Evolutionary conservation across 2,797 vertebrate genomes (phyloP).

Genomic region (Enteromius anoplus): DNA sequence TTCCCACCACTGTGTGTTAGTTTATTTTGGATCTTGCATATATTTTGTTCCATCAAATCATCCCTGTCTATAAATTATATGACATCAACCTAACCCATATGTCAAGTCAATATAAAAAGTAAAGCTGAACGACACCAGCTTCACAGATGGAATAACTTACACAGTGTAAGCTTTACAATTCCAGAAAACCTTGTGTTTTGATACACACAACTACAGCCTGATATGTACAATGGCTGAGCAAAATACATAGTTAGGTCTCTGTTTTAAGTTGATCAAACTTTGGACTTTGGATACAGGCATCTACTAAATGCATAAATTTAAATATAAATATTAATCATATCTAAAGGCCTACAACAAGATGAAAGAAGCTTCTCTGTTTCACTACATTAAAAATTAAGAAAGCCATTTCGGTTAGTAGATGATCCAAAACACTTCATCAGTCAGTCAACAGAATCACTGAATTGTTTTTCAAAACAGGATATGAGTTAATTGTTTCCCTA

Average conservation of each 20-base stretch:
- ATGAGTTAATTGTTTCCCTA: not conserved
- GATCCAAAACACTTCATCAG: slow-evolving; percentile 21
- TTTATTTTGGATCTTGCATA: not conserved
- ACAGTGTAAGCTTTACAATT: not conserved
- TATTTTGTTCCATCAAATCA: not conserved
- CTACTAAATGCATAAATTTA: not conserved
- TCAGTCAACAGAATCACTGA: not conserved
- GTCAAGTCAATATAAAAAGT: not conserved
- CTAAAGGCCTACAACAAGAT: not conserved
- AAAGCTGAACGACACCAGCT: not conserved
- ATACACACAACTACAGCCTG: not conserved
- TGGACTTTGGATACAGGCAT: not conserved
- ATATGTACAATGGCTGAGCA: not conserved
- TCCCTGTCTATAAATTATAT: not conserved
- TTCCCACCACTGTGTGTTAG: not conserved
- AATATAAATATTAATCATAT: slow-evolving; percentile 2
- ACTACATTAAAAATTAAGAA: not conserved
- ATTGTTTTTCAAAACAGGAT: slow-evolving; percentile 21
- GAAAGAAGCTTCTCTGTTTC: not conserved
- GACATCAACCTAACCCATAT: slow-evolving; percentile 9
- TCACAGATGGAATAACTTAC: not conserved
- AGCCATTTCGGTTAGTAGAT: slow-evolving; percentile 10
- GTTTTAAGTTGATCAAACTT: not conserved
- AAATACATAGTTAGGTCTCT: not conserved
- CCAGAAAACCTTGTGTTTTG: not conserved